A percentile compares a stretch with the other conserved stretches of the same genome.
These are phyloP conservation scores for Danaus plexippus DNA, from an alignment of 1,140 invertebrate genomes.

Conservation along the genomic window DNA sequence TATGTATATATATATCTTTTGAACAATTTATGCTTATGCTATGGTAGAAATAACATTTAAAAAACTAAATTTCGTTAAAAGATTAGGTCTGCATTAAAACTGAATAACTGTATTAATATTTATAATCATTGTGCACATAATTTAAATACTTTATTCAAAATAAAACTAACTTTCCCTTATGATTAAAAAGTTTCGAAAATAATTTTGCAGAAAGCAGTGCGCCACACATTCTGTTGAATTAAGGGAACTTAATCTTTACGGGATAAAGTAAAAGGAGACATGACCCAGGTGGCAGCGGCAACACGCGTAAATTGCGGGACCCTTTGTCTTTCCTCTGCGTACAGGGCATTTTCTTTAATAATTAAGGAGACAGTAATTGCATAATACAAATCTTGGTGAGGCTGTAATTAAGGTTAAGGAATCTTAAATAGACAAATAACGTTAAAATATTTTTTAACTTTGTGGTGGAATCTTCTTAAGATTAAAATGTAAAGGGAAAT, in stretches of 20 bases:
- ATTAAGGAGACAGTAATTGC: conserved; percentile 47
- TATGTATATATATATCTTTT: no score
- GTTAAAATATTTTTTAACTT: background rate
- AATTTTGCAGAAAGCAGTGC: conserved; percentile 36
- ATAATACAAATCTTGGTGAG: conserved; percentile 27
- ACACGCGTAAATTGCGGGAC: conserved; percentile 48
- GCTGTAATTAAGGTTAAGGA: conserved; percentile 12
- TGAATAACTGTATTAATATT: no score
- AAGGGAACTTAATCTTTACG: conserved; percentile 66
- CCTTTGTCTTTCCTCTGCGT: conserved; percentile 49
- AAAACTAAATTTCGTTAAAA: no score
- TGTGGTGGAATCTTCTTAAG: background rate
- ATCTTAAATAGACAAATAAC: background rate
- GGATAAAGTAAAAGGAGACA: conserved; percentile 70
- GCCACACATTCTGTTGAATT: conserved; percentile 54
- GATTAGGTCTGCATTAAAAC: no score
- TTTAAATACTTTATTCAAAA: no score
- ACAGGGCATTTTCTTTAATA: conserved; percentile 46
- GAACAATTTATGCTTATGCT: no score
- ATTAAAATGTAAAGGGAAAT: conserved; percentile 24
- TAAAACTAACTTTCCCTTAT: no score
- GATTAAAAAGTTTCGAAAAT: no score
- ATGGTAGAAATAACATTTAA: no score
- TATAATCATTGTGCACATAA: no score
- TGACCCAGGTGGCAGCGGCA: conserved; percentile 61